These are phyloP conservation scores for Neosalanx taihuensis DNA, from an alignment of 2,797 vertebrate genomes.

Conservation along the genomic window DNA sequence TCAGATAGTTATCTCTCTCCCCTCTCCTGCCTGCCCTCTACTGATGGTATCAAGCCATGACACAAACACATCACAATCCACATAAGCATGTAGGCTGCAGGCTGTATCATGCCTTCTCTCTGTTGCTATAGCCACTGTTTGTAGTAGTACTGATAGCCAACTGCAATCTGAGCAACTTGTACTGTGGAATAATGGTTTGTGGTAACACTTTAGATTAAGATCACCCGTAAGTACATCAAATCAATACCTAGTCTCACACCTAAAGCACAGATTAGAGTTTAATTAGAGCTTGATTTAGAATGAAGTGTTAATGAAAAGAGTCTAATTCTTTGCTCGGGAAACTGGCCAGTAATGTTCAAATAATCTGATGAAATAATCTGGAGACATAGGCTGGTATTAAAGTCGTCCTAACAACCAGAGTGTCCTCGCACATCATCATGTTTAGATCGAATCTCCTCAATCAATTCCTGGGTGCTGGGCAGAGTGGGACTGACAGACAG, in stretches of 20 bases:
- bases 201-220: too few relatives aligned
- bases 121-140: neutral
- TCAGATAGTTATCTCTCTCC: slow-evolving; percentile 11
- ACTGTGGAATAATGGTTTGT: neutral
- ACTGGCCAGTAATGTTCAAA: neutral
- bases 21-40: slow-evolving; percentile 32
- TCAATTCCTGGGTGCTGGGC: slow-evolving; percentile 47
- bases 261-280: too few relatives aligned
- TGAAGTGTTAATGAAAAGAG: too few relatives aligned
- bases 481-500: slow-evolving; percentile 52
- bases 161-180: slow-evolving; percentile 11
- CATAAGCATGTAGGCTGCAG: neutral
- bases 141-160: neutral
- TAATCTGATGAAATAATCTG: too few relatives aligned
- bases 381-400: slow-evolving; percentile 37
- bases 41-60: slow-evolving; percentile 17
- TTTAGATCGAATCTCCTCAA: slow-evolving; percentile 47
- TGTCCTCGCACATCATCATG: slow-evolving; percentile 61
- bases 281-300: too few relatives aligned
- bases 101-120: neutral
- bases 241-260: too few relatives aligned
- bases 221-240: too few relatives aligned
- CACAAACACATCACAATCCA: slow-evolving; percentile 2
- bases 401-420: slow-evolving; percentile 34
- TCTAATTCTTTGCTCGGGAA: neutral